phyloP scores from a whole-genome alignment of 1,140 invertebrate species.

The Diorhabda elongata region DNA sequence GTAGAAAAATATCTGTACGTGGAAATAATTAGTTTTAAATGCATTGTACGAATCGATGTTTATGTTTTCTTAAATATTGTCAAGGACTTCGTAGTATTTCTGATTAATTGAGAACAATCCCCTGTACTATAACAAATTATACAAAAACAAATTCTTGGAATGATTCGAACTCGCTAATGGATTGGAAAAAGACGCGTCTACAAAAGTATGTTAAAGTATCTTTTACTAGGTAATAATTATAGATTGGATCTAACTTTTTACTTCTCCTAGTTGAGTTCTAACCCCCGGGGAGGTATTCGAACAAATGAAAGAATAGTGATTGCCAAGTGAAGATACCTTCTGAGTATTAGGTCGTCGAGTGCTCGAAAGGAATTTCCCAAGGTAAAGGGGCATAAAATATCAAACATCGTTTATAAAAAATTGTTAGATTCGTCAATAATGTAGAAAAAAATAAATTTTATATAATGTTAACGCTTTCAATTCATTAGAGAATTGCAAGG shows the following conservation, averaged over 20 bases:
- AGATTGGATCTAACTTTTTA: neutral
- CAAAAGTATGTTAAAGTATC: neutral
- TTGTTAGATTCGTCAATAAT: too few species aligned
- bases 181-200: neutral
- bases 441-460: too few species aligned
- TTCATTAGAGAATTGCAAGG: too few species aligned
- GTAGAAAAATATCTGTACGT: too few species aligned
- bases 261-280: neutral
- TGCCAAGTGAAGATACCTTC: neutral
- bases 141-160: neutral
- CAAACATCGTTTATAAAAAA: too few species aligned
- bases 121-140: neutral
- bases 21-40: too few species aligned
- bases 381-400: too few species aligned
- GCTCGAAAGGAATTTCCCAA: too few species aligned
- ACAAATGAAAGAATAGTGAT: constrained; percentile 2
- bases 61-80: too few species aligned
- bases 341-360: neutral
- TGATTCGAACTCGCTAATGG: neutral
- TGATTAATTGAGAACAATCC: neutral
- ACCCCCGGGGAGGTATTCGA: neutral
- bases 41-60: too few species aligned
- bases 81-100: too few species aligned
- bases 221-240: neutral
- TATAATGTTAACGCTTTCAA: too few species aligned